Conservation (phyloP, 2,888 invertebrate species). For the Sepioteuthis lessoniana region DNA sequence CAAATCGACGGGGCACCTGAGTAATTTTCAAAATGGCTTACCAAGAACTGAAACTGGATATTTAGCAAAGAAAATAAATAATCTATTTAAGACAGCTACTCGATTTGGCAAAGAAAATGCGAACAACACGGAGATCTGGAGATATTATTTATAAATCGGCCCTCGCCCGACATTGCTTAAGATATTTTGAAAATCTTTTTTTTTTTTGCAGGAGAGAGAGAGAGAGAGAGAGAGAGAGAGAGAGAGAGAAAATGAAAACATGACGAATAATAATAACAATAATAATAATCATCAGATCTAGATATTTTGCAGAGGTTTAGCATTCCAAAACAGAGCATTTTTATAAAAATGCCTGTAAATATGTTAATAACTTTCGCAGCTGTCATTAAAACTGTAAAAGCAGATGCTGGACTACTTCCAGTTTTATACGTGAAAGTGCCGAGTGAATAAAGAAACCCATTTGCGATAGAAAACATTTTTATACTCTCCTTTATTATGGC, state of each 20-base stretch:
- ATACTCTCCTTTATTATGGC: background rate
- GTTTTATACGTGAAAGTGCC: background rate
- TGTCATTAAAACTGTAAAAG: background rate
- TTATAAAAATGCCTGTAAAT: background rate
- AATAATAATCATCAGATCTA: background rate
- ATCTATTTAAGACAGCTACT: background rate
- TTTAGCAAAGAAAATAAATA: background rate
- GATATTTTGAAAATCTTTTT: background rate
- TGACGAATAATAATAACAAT: background rate
- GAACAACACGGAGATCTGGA: background rate
- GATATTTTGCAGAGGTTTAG: background rate
- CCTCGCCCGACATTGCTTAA: background rate
- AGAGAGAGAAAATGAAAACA: background rate
- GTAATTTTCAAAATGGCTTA: background rate
- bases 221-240: background rate
- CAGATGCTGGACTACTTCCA: background rate
- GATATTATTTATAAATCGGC: background rate
- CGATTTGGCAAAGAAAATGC: background rate
- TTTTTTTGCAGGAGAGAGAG: background rate
- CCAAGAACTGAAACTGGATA: background rate
- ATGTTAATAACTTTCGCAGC: slow-evolving; percentile 36
- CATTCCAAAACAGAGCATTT: background rate
- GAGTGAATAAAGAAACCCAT: background rate
- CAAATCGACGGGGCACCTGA: background rate
- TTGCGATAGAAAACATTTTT: background rate